These are phyloP conservation scores for Gymnodraco acuticeps DNA, from an alignment of 2,797 vertebrate species.

Conservation along the genomic window DNA sequence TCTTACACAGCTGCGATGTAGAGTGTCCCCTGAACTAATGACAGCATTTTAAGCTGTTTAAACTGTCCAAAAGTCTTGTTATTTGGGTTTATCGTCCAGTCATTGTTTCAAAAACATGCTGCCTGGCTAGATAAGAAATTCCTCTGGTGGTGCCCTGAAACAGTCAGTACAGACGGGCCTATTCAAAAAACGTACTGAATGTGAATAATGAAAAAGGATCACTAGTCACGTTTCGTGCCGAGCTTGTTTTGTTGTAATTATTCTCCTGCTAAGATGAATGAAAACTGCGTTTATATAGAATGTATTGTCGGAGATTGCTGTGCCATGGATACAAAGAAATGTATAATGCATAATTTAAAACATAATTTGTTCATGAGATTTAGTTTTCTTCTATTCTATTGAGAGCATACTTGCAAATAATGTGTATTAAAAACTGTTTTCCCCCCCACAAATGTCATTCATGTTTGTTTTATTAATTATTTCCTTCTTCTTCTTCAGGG, in stretches of 20 bases:
- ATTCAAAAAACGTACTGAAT: slow-evolving; percentile 56
- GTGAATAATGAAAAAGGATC: slow-evolving; percentile 65
- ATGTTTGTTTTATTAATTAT: slow-evolving; percentile 24
- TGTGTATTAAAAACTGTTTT: slow-evolving; percentile 22
- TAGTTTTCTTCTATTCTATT: slow-evolving; percentile 26
- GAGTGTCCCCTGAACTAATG: slow-evolving; percentile 68
- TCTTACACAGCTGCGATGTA: slow-evolving; percentile 55
- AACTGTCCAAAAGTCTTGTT: slow-evolving; percentile 75
- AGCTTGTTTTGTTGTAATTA: slow-evolving; percentile 41
- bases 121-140: slow-evolving; percentile 75
- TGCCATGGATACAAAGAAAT: slow-evolving; percentile 17
- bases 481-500: slow-evolving; percentile 42
- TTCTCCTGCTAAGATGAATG: slow-evolving; percentile 41
- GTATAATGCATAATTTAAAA: slow-evolving; percentile 21
- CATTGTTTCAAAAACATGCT: slow-evolving; percentile 80
- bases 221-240: slow-evolving; percentile 53
- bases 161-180: slow-evolving; percentile 62
- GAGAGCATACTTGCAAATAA: slow-evolving; percentile 30
- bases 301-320: slow-evolving; percentile 35
- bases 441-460: slow-evolving; percentile 13
- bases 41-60: slow-evolving; percentile 69
- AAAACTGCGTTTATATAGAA: slow-evolving; percentile 38
- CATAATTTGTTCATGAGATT: not conserved
- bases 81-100: slow-evolving; percentile 72
- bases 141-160: slow-evolving; percentile 66